Evolutionary conservation across 2,113 vertebrate genomes (phyloP).

Genomic region (Eclectus roratus): DNA sequence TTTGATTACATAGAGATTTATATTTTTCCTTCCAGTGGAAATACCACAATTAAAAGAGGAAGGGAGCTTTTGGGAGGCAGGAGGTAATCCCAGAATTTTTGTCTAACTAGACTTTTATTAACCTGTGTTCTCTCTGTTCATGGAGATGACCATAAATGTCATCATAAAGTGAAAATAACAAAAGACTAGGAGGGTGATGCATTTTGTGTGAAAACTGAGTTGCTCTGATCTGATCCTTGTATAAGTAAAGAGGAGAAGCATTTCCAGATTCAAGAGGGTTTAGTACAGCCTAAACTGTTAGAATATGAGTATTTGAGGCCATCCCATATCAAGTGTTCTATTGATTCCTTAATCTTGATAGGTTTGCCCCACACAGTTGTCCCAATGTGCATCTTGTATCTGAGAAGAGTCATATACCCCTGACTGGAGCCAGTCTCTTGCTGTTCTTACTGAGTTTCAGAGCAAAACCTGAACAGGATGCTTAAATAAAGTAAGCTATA

Average conservation of each 20-base stretch:
- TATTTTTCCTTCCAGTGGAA: background rate
- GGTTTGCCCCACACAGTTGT: background rate
- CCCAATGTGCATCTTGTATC: background rate
- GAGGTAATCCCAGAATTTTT: background rate
- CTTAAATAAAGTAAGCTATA: background rate
- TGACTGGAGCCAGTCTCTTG: background rate
- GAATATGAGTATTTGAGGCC: background rate
- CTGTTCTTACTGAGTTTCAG: background rate
- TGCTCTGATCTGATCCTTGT: background rate
- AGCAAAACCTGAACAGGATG: background rate
- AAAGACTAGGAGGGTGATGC: background rate
- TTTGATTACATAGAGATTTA: background rate
- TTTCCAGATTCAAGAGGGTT: background rate
- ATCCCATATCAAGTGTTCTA: background rate
- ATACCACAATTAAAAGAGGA: background rate
- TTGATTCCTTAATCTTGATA: background rate
- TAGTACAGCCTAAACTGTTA: background rate
- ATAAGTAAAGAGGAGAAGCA: background rate
- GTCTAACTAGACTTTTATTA: background rate
- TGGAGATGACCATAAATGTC: background rate
- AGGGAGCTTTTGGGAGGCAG: background rate
- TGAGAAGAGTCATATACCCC: background rate
- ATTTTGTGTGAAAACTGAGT: background rate
- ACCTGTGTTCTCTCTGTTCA: fast-evolving
- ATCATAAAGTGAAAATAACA: background rate